Evolutionary conservation across 30 jellyfish, hydroid and myxozoan genomes (phyloP).

Genomic region (Aurelia aurita): DNA sequence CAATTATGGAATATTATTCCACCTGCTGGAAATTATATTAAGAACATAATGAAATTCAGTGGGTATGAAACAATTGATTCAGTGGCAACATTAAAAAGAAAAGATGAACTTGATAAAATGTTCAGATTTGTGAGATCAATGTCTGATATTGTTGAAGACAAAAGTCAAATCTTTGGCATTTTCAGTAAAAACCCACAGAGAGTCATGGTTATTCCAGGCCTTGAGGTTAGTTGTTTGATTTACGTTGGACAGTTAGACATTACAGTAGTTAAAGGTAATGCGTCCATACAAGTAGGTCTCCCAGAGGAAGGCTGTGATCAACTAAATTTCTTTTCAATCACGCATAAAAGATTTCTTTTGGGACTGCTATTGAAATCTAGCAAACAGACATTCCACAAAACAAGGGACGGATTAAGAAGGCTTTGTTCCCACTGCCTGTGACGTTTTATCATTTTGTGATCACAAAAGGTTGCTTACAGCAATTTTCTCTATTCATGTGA

Average conservation of each 20-base stretch:
- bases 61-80: slow-evolving; percentile 36
- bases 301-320: too few relatives aligned
- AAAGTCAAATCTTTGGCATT: slow-evolving; percentile 26
- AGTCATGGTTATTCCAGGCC: slow-evolving; percentile 48
- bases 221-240: slow-evolving; percentile 17
- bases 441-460: too few relatives aligned
- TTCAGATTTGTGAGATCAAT: slow-evolving; percentile 37
- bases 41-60: slow-evolving; percentile 29
- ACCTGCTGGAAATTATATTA: slow-evolving; percentile 24
- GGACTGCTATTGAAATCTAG: too few relatives aligned
- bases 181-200: slow-evolving; percentile 47
- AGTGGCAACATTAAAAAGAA: neutral
- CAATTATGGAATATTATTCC: slow-evolving; percentile 47
- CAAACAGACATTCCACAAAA: too few relatives aligned
- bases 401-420: too few relatives aligned
- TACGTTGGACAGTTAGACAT: neutral
- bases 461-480: too few relatives aligned
- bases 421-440: too few relatives aligned
- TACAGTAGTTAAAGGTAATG: too few relatives aligned
- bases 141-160: slow-evolving; percentile 56
- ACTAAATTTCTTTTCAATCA: too few relatives aligned
- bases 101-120: slow-evolving; percentile 27
- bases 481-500: too few relatives aligned
- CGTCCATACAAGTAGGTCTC: too few relatives aligned
- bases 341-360: too few relatives aligned